Conservation (phyloP, 2,888 invertebrate species). For the Sarcophaga subvicina region DNA sequence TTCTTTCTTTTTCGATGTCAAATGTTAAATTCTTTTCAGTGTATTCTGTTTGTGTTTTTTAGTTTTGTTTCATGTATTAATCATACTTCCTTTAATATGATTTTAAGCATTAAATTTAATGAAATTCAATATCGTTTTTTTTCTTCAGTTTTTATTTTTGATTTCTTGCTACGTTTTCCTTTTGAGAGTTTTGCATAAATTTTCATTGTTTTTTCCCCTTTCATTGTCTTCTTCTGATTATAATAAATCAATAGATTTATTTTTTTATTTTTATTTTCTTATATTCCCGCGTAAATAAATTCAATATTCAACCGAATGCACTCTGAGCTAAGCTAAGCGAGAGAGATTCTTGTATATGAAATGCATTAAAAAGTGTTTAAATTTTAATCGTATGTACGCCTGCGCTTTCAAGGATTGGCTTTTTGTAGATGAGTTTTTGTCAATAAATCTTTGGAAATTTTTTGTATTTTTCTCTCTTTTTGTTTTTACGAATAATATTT, state of each 20-base stretch:
- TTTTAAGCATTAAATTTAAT: conserved; percentile 52
- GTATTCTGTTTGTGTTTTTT: conserved; percentile 1
- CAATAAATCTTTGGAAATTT: conserved; percentile 59
- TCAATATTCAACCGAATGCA: background rate
- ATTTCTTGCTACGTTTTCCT: background rate
- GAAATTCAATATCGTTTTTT: conserved; percentile 61
- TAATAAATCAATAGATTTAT: conserved; percentile 64
- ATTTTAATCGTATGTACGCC: conserved; percentile 66
- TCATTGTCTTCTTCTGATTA: conserved; percentile 2
- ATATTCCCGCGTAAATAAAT: background rate
- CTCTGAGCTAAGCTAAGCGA: background rate
- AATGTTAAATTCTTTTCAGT: background rate
- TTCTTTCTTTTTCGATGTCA: background rate
- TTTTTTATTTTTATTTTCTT: conserved; percentile 22
- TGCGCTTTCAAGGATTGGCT: conserved; percentile 69
- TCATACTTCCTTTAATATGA: conserved; percentile 56
- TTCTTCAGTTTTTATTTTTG: conserved; percentile 5
- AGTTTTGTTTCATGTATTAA: conserved; percentile 8
- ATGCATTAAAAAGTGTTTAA: background rate
- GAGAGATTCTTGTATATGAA: background rate
- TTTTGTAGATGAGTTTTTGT: conserved; percentile 54
- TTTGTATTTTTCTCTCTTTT: background rate
- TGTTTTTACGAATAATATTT: background rate
- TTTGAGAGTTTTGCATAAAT: conserved; percentile 54
- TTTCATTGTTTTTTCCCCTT: conserved; percentile 33